Conservation (phyloP, 2,113 vertebrate genomes). For the Rhabdomys dilectus region DNA sequence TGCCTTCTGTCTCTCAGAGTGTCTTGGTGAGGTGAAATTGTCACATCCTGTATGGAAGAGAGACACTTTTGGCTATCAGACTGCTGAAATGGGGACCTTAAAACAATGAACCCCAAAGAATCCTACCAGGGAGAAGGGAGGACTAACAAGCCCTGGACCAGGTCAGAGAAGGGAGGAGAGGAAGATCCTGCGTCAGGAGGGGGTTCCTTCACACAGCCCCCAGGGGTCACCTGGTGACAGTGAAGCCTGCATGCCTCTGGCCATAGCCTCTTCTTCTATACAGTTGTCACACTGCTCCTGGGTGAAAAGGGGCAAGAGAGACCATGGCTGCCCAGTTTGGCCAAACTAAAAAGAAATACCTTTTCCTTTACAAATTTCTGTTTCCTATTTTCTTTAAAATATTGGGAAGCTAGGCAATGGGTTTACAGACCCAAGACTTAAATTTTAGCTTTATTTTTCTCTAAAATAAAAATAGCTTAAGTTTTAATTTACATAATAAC, state of each 20-base stretch:
- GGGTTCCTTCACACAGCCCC: background rate
- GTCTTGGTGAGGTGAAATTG: background rate
- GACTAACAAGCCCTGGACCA: background rate
- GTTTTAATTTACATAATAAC: background rate
- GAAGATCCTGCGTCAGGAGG: background rate
- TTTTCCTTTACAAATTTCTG: background rate
- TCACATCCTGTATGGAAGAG: background rate
- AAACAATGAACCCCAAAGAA: background rate
- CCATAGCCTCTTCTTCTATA: background rate
- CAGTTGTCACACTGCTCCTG: background rate
- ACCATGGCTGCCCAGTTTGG: background rate
- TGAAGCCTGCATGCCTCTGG: accelerated
- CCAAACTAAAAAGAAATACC: background rate
- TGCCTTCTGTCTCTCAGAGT: background rate
- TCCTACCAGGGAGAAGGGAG: background rate
- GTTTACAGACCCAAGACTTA: background rate
- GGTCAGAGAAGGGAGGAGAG: background rate
- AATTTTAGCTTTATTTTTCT: background rate
- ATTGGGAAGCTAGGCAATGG: background rate
- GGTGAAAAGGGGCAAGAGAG: background rate
- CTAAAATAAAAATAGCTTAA: background rate
- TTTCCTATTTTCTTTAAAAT: background rate
- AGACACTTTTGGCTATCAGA: background rate
- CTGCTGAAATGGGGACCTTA: background rate
- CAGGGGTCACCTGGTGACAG: too few species aligned